Conservation (phyloP, 2,888 invertebrate species). For the Trilocha varians region DNA sequence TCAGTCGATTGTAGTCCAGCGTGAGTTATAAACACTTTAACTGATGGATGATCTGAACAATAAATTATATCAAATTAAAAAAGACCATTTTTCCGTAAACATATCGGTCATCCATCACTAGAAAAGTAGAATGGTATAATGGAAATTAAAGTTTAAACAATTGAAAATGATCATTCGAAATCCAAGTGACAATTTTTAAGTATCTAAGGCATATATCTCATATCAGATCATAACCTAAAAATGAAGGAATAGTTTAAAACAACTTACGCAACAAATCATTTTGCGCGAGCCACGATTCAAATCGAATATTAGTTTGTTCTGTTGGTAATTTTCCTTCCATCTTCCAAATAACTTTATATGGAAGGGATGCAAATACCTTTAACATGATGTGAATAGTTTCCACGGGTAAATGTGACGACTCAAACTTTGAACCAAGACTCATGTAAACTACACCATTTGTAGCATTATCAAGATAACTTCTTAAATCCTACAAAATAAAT, state of each 20-base stretch:
- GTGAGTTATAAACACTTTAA: conserved; percentile 6
- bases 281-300: no score
- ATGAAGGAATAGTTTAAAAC: not conserved
- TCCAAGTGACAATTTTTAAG: no score
- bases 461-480: not conserved
- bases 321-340: conserved; percentile 1
- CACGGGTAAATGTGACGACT: not conserved
- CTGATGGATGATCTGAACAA: not conserved
- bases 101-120: no score
- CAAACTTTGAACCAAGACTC: not conserved
- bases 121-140: no score
- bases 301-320: not conserved
- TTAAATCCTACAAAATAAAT: not conserved
- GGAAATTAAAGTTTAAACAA: no score
- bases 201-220: no score
- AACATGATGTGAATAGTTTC: not conserved
- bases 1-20: conserved; percentile 5
- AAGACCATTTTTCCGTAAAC: no score
- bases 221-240: not conserved
- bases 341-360: conserved; percentile 3
- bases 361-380: conserved; percentile 2
- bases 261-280: no score
- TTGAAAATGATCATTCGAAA: no score
- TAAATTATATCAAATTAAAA: no score
- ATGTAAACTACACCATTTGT: not conserved